Conservation (phyloP, 2,113 vertebrate genomes). For the Piprites chloris region DNA sequence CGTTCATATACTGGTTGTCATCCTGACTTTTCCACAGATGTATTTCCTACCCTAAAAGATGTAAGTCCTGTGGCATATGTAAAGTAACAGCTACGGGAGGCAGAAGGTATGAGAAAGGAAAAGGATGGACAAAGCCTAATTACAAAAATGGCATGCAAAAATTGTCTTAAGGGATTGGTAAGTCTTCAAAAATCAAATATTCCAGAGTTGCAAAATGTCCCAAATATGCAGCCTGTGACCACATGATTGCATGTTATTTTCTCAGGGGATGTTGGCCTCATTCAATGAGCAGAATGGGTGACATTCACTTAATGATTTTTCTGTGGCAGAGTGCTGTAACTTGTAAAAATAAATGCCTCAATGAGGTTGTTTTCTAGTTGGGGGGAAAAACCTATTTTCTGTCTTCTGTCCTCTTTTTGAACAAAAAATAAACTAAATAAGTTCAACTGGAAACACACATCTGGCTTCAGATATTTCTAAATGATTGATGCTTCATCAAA, state of each 20-base stretch:
- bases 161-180: not conserved
- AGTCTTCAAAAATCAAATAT: not conserved
- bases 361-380: not conserved
- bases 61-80: not conserved
- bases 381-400: fast-evolving
- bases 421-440: not conserved
- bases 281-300: not conserved
- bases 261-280: not conserved
- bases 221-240: not conserved
- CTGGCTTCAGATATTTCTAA: not conserved
- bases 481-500: not conserved
- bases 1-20: not conserved
- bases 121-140: not conserved
- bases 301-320: not conserved
- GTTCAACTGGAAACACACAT: not conserved
- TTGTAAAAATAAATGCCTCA: not conserved
- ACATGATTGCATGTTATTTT: not conserved
- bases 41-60: not conserved
- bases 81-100: not conserved
- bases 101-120: not conserved
- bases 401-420: not conserved
- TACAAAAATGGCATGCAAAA: not conserved
- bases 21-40: not conserved
- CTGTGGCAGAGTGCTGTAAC: not conserved
- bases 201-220: not conserved